Evolutionary conservation across 2,888 invertebrate genomes (phyloP), one percentile per base, ranked within the genome.

Genomic region (Dryobotodes eremita): DNA sequence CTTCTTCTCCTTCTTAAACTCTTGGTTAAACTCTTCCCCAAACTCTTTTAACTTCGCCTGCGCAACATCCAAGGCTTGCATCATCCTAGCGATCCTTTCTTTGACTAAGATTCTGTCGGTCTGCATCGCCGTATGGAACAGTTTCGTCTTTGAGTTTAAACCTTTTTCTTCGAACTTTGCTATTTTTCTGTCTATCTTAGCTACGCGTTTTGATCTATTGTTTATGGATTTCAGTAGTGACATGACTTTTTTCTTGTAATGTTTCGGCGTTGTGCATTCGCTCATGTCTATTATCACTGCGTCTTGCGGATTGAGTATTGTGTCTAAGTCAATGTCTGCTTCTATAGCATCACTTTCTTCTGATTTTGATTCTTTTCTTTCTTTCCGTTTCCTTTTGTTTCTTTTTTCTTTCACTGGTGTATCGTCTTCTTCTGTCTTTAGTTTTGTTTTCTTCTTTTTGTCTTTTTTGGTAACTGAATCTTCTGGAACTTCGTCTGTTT

Each of bases 291-390:
- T 82, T 0, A 96, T 89, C 0, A 89, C 88, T 64, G 91, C 79
- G 59, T 96, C 96, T 81, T 94, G 91, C 0, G 94, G 92, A 0
- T 92, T 92, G 0, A 96, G 73, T 10, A 92, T 61, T 59, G 94
- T 86, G 26, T 93, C 94, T 17, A 94, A 94, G 75, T 95, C 94
- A 20, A 94, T 78, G 46, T 96, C 95, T 36, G 94, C 94, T 70
- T 96, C 95, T 79, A 95, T 95, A 0, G 92, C 93, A 64, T 96
- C 95, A 75, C 95, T 96, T 73, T 95, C 94, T 88, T 94, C 94
- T 71, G 78, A 75, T 85, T 84, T 75, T 64, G 46, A 71, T 80
- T 84, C 59, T 74, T 79, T 66, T 80, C 50, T 77, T 53, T 75
- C 77, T 81, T 72, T 81, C 65, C 65, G 70, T 87, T 75, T 86